phyloP scores from a whole-genome alignment of 2,797 vertebrate species.

The Sandelia bainsii region DNA sequence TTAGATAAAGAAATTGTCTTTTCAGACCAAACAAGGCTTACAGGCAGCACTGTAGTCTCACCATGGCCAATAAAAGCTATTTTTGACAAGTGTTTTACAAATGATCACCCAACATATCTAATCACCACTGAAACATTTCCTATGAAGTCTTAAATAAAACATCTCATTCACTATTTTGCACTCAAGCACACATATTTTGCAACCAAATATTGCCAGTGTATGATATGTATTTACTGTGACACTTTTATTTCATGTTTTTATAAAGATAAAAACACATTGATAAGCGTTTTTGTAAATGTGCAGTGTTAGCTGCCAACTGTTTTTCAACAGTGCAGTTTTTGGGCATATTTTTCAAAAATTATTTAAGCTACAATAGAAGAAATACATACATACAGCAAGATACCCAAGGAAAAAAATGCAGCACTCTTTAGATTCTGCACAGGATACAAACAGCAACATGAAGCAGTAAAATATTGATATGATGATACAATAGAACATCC shows the following conservation, averaged over 20 bases:
- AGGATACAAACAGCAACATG: not conserved
- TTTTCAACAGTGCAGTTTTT: not conserved
- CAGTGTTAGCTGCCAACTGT: not conserved
- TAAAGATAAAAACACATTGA: not conserved
- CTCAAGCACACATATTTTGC: constrained; percentile 4
- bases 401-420: not conserved
- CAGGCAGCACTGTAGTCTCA: not conserved
- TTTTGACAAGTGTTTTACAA: constrained; percentile 27
- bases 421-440: not conserved
- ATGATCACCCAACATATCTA: constrained; percentile 23
- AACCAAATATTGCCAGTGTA: not conserved
- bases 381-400: constrained; percentile 1
- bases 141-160: not conserved
- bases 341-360: not conserved
- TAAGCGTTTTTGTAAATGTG: not conserved
- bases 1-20: constrained; percentile 41
- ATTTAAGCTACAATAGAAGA: not conserved
- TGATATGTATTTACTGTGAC: not conserved
- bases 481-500: no score
- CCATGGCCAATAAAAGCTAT: constrained; percentile 30
- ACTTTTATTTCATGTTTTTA: not conserved
- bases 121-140: constrained; percentile 17
- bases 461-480: not conserved
- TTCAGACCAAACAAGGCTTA: constrained; percentile 56
- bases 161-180: not conserved